Evolutionary conservation across 2,113 vertebrate species (phyloP), one percentile per base, ranked within the genome.

Genomic region (Alouatta palliata): DNA sequence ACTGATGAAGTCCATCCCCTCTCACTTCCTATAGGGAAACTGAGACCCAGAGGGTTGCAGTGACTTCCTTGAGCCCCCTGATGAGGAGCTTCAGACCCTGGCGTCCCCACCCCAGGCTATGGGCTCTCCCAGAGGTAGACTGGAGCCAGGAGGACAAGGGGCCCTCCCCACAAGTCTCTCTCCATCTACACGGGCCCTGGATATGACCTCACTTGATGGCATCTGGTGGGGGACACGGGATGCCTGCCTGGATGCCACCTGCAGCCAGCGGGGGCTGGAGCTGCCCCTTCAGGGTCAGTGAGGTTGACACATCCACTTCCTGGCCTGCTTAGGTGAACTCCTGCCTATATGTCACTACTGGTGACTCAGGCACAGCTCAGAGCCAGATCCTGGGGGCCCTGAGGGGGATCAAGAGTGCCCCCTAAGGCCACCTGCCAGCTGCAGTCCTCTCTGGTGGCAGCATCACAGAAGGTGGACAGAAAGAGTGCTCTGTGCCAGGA

Each of bases 361-460:
- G 47, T 43, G 79, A 81, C 70, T 56, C 0, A 0, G 54, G 58
- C 37, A 21, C 27, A 17, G 54, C 88, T 87, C 86, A 54, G 83
- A 49, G 37, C 80, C 32, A 12, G 40, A 56, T 79, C 85, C 92
- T 47, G 16, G 11, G 20, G 80, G 8, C 76, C 6, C 9, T 2
- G 75, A 10, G 85, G 80, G 35, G 45, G 8, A 0, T 35, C 37
- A 5, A 25, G 71, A 16, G 43, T 58, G n/a, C 79, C 20, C 49
- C 61, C 0, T 0, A 14, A 25, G 25, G 40, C 11, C 8, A 1
- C 3, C n/a, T 21, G 37, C 1, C 4, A 7, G 30, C 37, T 0
- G 0, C 11, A 25, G 58, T 21, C 14, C 52, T 73, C 52, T 92
- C 6, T 6, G 6, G 76, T 14, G 35, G 32, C 64, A 32, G 61